Evolutionary conservation across 2,113 vertebrate species (phyloP).

Genomic region (Puma concolor): DNA sequence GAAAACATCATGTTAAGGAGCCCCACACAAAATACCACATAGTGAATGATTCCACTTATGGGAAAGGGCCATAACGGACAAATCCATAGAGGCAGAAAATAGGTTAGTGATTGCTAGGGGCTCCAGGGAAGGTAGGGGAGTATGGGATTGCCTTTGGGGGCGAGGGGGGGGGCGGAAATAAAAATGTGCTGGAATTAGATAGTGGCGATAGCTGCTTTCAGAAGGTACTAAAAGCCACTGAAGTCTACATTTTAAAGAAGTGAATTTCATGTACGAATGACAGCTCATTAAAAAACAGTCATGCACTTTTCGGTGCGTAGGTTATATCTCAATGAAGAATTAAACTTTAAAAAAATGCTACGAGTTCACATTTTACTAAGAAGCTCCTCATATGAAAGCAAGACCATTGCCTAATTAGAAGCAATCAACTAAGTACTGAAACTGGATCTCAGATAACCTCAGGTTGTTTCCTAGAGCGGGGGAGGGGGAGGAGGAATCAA

Average conservation of each 20-base stretch:
- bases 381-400: background rate
- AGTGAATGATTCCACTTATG: background rate
- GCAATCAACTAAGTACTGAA: constrained; percentile 23
- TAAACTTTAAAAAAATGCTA: constrained; percentile 26
- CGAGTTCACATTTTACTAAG: background rate
- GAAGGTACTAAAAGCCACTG: background rate
- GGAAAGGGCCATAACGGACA: background rate
- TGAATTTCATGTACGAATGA: background rate
- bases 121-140: background rate
- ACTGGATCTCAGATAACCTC: background rate
- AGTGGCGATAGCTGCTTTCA: background rate
- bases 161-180: background rate
- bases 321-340: background rate
- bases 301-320: background rate
- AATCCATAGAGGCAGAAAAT: background rate
- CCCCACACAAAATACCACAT: background rate
- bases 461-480: background rate
- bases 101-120: background rate
- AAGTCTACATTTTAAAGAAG: background rate
- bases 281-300: background rate
- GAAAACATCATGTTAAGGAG: background rate
- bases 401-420: background rate
- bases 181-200: background rate
- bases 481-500: background rate
- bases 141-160: background rate